A percentile compares a stretch with the other conserved stretches of the same genome.
Evolutionary conservation across 2,797 vertebrate genomes (phyloP).

Genomic region (Lateolabrax maculatus): DNA sequence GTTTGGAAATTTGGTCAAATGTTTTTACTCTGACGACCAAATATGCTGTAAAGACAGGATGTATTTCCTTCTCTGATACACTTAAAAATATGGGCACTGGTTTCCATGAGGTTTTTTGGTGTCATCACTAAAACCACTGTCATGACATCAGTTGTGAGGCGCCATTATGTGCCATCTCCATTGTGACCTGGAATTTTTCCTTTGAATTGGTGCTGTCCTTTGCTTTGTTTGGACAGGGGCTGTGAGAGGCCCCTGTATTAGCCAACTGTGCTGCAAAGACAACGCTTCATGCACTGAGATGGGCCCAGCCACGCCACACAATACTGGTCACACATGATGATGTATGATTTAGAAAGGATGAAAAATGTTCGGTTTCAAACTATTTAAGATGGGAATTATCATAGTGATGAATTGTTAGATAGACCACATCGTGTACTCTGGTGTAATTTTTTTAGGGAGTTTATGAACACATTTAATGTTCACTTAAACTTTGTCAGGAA

Average conservation of each 20-base stretch:
- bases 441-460: neutral
- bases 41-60: too few species aligned
- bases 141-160: constrained; percentile 64
- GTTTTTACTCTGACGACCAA: neutral
- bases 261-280: constrained; percentile 69
- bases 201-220: constrained; percentile 69
- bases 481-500: neutral
- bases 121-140: constrained; percentile 18
- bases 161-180: constrained; percentile 70
- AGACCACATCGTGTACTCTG: neutral
- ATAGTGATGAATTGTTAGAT: neutral
- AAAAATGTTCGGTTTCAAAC: neutral
- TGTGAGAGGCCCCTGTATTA: constrained; percentile 78
- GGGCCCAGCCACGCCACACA: constrained; percentile 23
- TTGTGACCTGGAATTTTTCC: constrained; percentile 82
- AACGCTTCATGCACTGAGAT: constrained; percentile 56
- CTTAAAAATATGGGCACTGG: neutral
- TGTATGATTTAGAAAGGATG: too few species aligned
- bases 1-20: neutral
- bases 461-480: neutral
- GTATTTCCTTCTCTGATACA: neutral
- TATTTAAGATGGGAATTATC: neutral
- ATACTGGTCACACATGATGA: constrained; percentile 11
- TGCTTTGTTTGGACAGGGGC: constrained; percentile 75
- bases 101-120: constrained; percentile 9